Evolutionary conservation across 2,888 invertebrate species (phyloP).

Genomic region (Carabus problematicus): DNA sequence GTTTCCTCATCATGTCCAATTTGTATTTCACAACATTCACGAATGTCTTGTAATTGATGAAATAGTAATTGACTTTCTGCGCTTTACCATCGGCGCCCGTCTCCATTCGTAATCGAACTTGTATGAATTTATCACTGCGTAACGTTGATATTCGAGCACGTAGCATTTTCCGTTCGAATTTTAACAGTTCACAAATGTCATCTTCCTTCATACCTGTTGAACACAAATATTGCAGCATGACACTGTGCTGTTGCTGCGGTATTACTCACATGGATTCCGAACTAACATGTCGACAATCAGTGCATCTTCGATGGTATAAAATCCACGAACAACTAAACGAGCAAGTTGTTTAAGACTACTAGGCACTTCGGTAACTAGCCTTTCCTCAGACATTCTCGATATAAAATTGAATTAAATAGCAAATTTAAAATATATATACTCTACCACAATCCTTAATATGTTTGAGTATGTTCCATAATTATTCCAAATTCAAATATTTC

Average conservation of each 20-base stretch:
- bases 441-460: background rate
- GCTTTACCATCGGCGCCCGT: conserved; percentile 94
- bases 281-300: conserved; percentile 95
- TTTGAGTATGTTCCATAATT: no score
- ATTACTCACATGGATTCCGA: conserved; percentile 84
- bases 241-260: background rate
- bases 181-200: conserved; percentile 87
- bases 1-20: conserved; percentile 92
- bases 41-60: conserved; percentile 96
- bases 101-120: conserved; percentile 92
- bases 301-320: conserved; percentile 93
- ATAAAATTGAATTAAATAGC: conserved; percentile 1
- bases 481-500: no score
- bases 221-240: no score
- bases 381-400: conserved; percentile 69
- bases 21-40: conserved; percentile 98
- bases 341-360: conserved; percentile 92
- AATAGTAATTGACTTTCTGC: conserved; percentile 96
- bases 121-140: conserved; percentile 92
- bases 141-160: conserved; percentile 85
- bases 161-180: conserved; percentile 93
- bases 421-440: background rate
- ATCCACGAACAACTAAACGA: conserved; percentile 88
- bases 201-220: conserved; percentile 83
- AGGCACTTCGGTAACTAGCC: conserved; percentile 89